These are phyloP conservation scores for Tillus elongatus DNA, from an alignment of 2,888 invertebrate genomes.

Conservation along the genomic window DNA sequence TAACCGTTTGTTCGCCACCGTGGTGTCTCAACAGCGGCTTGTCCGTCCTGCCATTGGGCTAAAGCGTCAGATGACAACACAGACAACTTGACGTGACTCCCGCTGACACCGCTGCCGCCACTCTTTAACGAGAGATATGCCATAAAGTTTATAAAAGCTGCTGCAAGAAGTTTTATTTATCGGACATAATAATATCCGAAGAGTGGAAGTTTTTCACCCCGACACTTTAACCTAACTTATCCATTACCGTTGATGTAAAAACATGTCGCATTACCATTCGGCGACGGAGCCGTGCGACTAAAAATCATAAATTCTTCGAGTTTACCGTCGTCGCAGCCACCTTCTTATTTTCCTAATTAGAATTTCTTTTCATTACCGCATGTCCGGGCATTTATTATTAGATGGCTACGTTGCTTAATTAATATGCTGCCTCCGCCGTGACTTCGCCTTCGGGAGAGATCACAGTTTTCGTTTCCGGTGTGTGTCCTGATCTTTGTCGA, in stretches of 20 bases:
- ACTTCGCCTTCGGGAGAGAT: too few relatives aligned
- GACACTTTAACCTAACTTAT: slow-evolving; percentile 29
- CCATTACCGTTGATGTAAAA: slow-evolving; percentile 30
- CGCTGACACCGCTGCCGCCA: too few relatives aligned
- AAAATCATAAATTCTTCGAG: slow-evolving; percentile 29
- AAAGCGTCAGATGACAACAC: too few relatives aligned
- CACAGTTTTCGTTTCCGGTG: too few relatives aligned
- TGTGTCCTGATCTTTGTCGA: too few relatives aligned
- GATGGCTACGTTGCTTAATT: slow-evolving; percentile 28
- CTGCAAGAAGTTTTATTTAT: slow-evolving; percentile 25
- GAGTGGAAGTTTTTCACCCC: too few relatives aligned
- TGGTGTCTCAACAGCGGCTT: too few relatives aligned
- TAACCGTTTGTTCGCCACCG: too few relatives aligned
- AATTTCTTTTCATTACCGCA: slow-evolving; percentile 30
- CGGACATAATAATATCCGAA: slow-evolving; percentile 21
- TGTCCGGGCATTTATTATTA: slow-evolving; percentile 26
- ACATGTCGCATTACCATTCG: slow-evolving; percentile 31
- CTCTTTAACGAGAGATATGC: too few relatives aligned
- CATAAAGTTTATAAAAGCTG: too few relatives aligned
- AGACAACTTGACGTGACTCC: too few relatives aligned
- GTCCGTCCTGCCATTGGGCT: too few relatives aligned
- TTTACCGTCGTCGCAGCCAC: slow-evolving; percentile 23
- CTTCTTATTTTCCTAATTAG: slow-evolving; percentile 31
- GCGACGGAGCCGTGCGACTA: slow-evolving; percentile 24
- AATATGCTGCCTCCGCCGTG: slow-evolving; percentile 25